A percentile compares a stretch with the other conserved stretches of the same genome.
These are phyloP conservation scores for Pollenia amentaria DNA, from an alignment of 2,888 invertebrate species.

Conservation along the genomic window DNA sequence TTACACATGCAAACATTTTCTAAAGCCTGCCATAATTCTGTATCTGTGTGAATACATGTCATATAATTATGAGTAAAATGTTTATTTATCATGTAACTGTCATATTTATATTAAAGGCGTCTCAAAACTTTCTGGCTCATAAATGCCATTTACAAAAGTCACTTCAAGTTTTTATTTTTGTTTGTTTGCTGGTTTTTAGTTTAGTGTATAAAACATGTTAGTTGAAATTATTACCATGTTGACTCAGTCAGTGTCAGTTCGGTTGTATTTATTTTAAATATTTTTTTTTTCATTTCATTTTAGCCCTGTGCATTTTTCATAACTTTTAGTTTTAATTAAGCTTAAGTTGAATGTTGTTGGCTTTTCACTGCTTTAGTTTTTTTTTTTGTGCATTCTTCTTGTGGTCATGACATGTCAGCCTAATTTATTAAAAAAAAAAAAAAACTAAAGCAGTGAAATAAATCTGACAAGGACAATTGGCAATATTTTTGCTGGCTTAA, in stretches of 20 bases:
- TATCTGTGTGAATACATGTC: not conserved
- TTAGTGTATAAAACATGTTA: slow-evolving; percentile 35
- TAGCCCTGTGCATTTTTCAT: slow-evolving; percentile 28
- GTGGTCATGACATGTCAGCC: slow-evolving; percentile 65
- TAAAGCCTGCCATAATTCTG: not conserved
- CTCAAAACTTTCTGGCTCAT: slow-evolving; percentile 68
- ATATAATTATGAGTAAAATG: slow-evolving; percentile 26
- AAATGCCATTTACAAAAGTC: slow-evolving; percentile 60
- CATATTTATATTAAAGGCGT: slow-evolving; percentile 66
- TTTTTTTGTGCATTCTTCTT: not conserved
- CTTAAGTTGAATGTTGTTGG: slow-evolving; percentile 23
- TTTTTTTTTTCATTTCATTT: slow-evolving; percentile 19
- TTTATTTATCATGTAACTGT: slow-evolving; percentile 59
- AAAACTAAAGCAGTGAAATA: not conserved
- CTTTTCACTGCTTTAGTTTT: slow-evolving; percentile 20
- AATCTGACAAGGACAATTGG: not conserved
- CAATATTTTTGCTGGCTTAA: not conserved
- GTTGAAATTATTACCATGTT: slow-evolving; percentile 54
- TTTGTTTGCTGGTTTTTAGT: slow-evolving; percentile 4
- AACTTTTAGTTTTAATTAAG: slow-evolving; percentile 65
- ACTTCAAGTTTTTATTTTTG: slow-evolving; percentile 5
- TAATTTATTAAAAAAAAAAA: slow-evolving; percentile 55
- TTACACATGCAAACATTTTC: not conserved
- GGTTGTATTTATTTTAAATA: slow-evolving; percentile 25
- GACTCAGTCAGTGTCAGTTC: slow-evolving; percentile 42